A percentile compares a stretch with the other conserved stretches of the same genome.
phyloP scores from a whole-genome alignment of 2,888 invertebrate genomes.

The Lissocephala sabroskyi region DNA sequence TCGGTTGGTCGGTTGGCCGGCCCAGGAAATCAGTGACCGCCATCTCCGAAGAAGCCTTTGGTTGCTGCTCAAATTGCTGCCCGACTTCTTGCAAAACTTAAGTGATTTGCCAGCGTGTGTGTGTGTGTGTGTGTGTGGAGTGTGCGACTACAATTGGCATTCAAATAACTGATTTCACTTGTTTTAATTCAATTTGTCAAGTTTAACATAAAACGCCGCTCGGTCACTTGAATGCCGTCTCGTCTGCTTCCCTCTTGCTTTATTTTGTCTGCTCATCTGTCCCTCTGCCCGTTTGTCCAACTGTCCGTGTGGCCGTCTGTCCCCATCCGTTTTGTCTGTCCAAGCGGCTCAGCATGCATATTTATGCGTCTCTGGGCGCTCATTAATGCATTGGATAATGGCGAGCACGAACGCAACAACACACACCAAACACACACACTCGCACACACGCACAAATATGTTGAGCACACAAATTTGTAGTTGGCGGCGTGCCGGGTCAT shows the following conservation, averaged over 20 bases:
- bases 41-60: too few species aligned
- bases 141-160: neutral
- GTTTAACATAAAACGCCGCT: constrained; percentile 44
- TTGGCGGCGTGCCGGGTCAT: constrained; percentile 29
- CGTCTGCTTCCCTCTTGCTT: constrained; percentile 25
- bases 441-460: constrained; percentile 1
- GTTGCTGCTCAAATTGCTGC: too few species aligned
- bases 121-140: too few species aligned
- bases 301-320: neutral
- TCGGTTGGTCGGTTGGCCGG: too few species aligned
- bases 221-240: constrained; percentile 47
- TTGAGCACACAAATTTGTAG: neutral
- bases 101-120: too few species aligned
- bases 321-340: constrained; percentile 1
- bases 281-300: neutral
- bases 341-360: constrained; percentile 37
- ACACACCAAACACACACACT: neutral
- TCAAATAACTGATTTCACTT: neutral
- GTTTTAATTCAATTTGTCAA: constrained; percentile 58
- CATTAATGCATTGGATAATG: constrained; percentile 60
- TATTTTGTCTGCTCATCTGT: neutral
- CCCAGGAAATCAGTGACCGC: too few species aligned
- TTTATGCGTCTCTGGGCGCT: constrained; percentile 59
- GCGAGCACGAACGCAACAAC: constrained; percentile 12
- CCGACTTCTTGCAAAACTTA: too few species aligned